phyloP scores from a whole-genome alignment of 2,113 vertebrate species.

The Tragelaphus scriptus region DNA sequence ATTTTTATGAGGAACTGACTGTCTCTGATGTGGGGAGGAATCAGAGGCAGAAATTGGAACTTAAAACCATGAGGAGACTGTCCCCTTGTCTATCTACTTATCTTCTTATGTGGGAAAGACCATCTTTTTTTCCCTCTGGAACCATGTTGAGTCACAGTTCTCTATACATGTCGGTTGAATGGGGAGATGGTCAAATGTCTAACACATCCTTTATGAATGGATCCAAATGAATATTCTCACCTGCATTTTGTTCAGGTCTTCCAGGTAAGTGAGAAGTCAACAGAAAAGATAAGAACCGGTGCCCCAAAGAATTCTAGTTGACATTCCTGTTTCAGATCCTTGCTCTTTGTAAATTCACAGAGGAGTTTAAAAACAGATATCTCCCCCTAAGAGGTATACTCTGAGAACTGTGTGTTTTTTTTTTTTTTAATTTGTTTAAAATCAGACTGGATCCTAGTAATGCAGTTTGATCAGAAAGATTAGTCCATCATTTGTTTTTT shows the following conservation, averaged over 20 bases:
- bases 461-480: conserved; percentile 23
- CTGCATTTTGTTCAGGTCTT: background rate
- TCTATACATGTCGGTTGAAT: background rate
- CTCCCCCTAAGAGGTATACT: background rate
- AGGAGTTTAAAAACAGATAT: background rate
- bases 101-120: background rate
- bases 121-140: background rate
- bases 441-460: background rate
- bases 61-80: background rate
- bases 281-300: background rate
- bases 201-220: background rate
- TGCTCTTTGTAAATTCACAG: background rate
- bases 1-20: background rate
- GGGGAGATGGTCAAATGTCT: background rate
- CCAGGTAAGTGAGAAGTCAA: background rate
- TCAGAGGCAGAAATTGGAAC: background rate
- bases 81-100: background rate
- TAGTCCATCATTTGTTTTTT: conserved; percentile 5
- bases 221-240: background rate
- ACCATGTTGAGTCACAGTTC: background rate
- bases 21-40: background rate
- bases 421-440: background rate
- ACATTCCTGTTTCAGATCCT: background rate
- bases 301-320: background rate
- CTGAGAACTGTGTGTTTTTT: background rate